Evolutionary conservation across 2,888 invertebrate genomes (phyloP).

Genomic region (Griposia aprilina): DNA sequence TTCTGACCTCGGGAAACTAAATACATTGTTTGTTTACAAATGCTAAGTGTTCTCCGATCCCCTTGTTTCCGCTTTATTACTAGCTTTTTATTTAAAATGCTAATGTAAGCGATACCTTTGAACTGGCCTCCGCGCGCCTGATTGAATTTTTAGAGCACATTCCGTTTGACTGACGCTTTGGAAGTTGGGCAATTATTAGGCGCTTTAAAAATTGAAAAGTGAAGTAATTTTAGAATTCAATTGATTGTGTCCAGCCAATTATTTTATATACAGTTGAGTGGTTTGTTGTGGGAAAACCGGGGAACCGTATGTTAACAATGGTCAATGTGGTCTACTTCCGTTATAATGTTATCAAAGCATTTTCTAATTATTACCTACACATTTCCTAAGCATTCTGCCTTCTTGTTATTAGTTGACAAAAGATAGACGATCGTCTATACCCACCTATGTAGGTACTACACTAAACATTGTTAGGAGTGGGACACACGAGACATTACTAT

Average conservation of each 20-base stretch:
- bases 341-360: no score
- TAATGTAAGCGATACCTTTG: conserved; percentile 62
- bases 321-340: background rate
- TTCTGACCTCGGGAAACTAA: background rate
- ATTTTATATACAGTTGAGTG: conserved; percentile 1
- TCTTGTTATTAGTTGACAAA: conserved; percentile 16
- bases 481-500: conserved; percentile 27
- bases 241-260: conserved; percentile 1
- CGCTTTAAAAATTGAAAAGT: conserved; percentile 29
- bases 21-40: conserved; percentile 49
- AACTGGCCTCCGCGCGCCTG: conserved; percentile 51
- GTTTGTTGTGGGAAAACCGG: background rate
- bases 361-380: background rate
- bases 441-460: background rate
- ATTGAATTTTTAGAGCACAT: conserved; percentile 61
- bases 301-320: background rate
- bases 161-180: conserved; percentile 48
- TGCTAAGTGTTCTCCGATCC: conserved; percentile 30
- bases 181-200: conserved; percentile 30
- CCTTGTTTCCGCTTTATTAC: conserved; percentile 44
- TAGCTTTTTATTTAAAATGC: conserved; percentile 59
- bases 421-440: conserved; percentile 19
- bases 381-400: background rate
- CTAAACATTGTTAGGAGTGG: conserved; percentile 38
- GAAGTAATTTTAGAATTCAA: conserved; percentile 12